phyloP scores from a whole-genome alignment of 2,113 vertebrate species.

The Tor tambroides region DNA sequence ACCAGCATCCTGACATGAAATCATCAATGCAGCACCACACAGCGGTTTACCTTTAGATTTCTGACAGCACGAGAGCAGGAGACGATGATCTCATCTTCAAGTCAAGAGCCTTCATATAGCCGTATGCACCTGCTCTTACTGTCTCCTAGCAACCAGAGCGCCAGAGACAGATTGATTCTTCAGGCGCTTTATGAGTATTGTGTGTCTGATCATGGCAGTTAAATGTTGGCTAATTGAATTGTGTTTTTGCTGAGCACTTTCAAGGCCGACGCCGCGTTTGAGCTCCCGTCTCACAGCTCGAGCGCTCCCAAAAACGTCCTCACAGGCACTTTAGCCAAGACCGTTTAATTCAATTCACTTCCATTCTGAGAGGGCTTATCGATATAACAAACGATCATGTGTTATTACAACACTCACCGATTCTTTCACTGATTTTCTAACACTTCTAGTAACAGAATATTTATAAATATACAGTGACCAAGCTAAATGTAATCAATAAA shows the following conservation, averaged over 20 bases:
- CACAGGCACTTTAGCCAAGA: background rate
- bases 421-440: background rate
- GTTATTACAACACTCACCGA: background rate
- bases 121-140: conserved; percentile 12
- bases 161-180: conserved; percentile 17
- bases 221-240: conserved; percentile 37
- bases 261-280: background rate
- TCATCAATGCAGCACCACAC: conserved; percentile 8
- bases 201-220: conserved; percentile 34
- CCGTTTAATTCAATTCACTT: conserved; percentile 3
- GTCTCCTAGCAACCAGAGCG: conserved; percentile 34
- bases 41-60: conserved; percentile 8
- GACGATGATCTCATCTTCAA: conserved; percentile 16
- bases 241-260: conserved; percentile 13
- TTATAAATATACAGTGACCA: background rate
- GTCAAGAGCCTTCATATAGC: conserved; percentile 16
- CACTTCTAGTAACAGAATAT: background rate
- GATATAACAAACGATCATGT: background rate
- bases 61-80: background rate
- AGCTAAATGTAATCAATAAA: background rate
- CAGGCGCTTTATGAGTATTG: background rate
- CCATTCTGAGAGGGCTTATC: conserved; percentile 7
- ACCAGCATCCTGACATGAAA: conserved; percentile 12
- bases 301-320: background rate
- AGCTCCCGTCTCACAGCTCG: background rate